Base-by-base conservation (phyloP, 1,140 invertebrate genomes). In the Lordiphosa clarofinis region DNA sequence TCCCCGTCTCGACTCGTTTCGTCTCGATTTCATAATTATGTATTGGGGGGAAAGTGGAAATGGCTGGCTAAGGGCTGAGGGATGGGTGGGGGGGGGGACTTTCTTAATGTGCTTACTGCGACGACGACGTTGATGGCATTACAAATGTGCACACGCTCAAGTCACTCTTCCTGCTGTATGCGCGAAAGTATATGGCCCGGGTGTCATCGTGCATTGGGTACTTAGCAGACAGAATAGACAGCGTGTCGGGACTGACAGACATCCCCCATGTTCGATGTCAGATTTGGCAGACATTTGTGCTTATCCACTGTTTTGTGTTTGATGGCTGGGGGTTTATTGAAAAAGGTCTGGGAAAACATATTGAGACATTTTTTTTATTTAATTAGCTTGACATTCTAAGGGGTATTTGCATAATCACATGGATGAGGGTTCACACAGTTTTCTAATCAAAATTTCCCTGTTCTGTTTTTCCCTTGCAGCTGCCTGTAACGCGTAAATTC, bases 111-210 rank as follows among this genome's bases (percentile, higher is more conserved):
- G 70, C 65, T 74, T 67, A 59, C 44, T 56, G 56, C 46, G 60
- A 79, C 54, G 60, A 79, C 54, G 60, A 79, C 65, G 64, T 65
- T 78, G 64, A 79, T 78, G 65, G 74, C 73, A 69, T 68, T 59
- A 69, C 68, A 68, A 76, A 78, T 73, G 64, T 73, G 33, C 66
- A 60, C 60, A 75, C 39, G 65, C 65, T 68, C 44, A 33, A 58
- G 15, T 62, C 56, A 37, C 61, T 24, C 50, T 15, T 21, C 9
- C 21, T 13, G n/a, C 40, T 19, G 19, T 19, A 19, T 19, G 19
- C 21, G 21, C 21, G 21, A 24, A 24, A 24, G 21, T 24, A 24
- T 13, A 8, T 31, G 28, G 28, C 2, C 2, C 2, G 28, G 28
- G 4, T 43, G 5, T 24, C 21, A 24, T 11, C 19, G 24, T 61